Conservation (phyloP, 2,797 vertebrate species). For the Sandelia bainsii region DNA sequence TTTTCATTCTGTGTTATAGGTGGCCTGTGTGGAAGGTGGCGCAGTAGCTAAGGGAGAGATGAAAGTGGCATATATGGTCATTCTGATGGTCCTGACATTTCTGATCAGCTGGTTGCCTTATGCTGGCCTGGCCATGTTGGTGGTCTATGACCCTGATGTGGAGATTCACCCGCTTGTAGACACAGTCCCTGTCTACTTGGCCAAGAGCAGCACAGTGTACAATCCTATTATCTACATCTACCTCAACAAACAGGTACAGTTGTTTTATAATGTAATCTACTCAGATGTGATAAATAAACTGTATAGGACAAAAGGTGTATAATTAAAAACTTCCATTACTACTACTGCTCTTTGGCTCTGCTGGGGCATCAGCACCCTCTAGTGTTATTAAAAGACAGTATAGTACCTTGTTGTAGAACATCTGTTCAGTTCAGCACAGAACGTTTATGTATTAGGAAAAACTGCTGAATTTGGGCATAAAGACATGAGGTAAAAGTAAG, state of each 20-base stretch:
- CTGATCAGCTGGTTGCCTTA: conserved; percentile 82
- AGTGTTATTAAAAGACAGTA: conserved; percentile 40
- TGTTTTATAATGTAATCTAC: background rate
- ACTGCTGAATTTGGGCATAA: too few species aligned
- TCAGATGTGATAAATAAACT: background rate
- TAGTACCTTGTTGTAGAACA: background rate
- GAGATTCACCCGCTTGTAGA: conserved; percentile 71
- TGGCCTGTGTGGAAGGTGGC: conserved; percentile 72
- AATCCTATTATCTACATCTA: conserved; percentile 85
- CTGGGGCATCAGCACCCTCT: conserved; percentile 53
- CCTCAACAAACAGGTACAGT: conserved; percentile 82
- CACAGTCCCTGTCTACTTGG: conserved; percentile 80
- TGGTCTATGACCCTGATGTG: conserved; percentile 70
- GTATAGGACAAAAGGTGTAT: background rate
- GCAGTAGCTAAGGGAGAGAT: conserved; percentile 76
- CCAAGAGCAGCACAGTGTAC: conserved; percentile 84
- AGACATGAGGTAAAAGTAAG: too few species aligned
- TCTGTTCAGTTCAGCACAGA: background rate
- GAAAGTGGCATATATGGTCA: conserved; percentile 75
- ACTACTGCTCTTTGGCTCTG: background rate
- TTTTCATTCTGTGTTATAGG: conserved; percentile 52
- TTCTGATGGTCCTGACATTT: conserved; percentile 80
- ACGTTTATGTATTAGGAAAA: background rate
- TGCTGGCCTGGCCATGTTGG: conserved; percentile 73
- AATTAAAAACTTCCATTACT: background rate